Conservation (phyloP, 1,140 invertebrate species). For the Cherax destructor region DNA sequence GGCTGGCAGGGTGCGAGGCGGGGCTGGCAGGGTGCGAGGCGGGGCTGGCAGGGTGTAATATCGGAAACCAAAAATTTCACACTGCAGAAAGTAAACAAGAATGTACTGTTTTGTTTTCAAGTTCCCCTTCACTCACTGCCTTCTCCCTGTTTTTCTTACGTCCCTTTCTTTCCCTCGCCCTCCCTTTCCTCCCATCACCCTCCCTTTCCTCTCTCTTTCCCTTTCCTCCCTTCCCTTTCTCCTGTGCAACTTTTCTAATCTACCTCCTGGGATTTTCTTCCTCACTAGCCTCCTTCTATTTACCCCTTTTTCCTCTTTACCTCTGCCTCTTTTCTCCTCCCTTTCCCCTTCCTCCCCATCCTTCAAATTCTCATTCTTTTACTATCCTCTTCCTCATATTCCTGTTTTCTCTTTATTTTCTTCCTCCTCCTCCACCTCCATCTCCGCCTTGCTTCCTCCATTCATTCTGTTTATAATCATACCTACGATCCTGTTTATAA, state of each 20-base stretch:
- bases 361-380: no score
- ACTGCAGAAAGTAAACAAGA: constrained; percentile 26
- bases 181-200: background rate
- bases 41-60: background rate
- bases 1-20: no score
- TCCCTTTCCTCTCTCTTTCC: background rate
- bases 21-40: background rate
- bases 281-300: background rate
- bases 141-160: background rate
- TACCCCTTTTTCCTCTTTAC: background rate
- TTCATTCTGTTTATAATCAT: no score
- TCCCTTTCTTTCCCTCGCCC: background rate
- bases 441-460: background rate
- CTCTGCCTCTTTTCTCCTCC: background rate
- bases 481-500: no score
- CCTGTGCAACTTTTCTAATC: background rate
- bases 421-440: background rate
- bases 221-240: background rate
- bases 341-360: background rate
- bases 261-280: background rate
- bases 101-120: background rate
- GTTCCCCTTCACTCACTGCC: background rate
- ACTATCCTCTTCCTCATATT: background rate
- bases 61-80: constrained; percentile 26
- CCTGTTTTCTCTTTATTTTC: background rate